Percentiles rank a stretch among this genome's conserved stretches.
Evolutionary conservation across 1,140 invertebrate genomes (phyloP).

Genomic region (Dinothrombium tinctorium): DNA sequence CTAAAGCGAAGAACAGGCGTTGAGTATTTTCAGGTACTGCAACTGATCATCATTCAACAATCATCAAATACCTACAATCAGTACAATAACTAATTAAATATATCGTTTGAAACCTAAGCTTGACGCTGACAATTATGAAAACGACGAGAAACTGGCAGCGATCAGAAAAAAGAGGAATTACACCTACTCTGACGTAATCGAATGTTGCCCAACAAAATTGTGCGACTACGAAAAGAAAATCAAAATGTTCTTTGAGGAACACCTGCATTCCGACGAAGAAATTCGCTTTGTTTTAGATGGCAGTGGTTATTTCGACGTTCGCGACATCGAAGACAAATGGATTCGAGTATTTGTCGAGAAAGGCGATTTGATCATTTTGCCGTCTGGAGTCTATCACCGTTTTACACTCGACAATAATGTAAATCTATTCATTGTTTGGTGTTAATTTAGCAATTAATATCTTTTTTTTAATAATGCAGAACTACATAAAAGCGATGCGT

Average conservation of each 20-base stretch:
- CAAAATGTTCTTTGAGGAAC: slow-evolving; percentile 73
- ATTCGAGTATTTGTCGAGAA: slow-evolving; percentile 59
- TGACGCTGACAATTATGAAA: slow-evolving; percentile 18
- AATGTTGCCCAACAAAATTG: slow-evolving; percentile 51
- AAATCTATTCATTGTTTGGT: slow-evolving; percentile 10
- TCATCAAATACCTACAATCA: neutral
- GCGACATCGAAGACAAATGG: slow-evolving; percentile 69
- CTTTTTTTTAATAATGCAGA: slow-evolving; percentile 26
- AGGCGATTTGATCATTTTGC: slow-evolving; percentile 76
- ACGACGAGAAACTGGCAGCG: slow-evolving; percentile 36
- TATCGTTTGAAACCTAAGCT: slow-evolving; percentile 16
- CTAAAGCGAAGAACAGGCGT: too few species aligned
- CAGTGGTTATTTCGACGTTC: slow-evolving; percentile 86
- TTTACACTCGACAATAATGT: slow-evolving; percentile 60
- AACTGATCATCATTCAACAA: too few species aligned
- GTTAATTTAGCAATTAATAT: neutral
- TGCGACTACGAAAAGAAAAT: slow-evolving; percentile 72
- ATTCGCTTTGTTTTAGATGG: slow-evolving; percentile 65
- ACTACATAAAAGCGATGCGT: slow-evolving; percentile 59
- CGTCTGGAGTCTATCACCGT: slow-evolving; percentile 88
- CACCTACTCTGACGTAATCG: slow-evolving; percentile 66
- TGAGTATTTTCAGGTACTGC: too few species aligned
- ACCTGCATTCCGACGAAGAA: slow-evolving; percentile 92
- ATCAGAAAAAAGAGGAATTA: slow-evolving; percentile 56
- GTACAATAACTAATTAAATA: neutral